These are phyloP conservation scores for Nycticorax nycticorax DNA, from an alignment of 2,113 vertebrate genomes.

Conservation along the genomic window DNA sequence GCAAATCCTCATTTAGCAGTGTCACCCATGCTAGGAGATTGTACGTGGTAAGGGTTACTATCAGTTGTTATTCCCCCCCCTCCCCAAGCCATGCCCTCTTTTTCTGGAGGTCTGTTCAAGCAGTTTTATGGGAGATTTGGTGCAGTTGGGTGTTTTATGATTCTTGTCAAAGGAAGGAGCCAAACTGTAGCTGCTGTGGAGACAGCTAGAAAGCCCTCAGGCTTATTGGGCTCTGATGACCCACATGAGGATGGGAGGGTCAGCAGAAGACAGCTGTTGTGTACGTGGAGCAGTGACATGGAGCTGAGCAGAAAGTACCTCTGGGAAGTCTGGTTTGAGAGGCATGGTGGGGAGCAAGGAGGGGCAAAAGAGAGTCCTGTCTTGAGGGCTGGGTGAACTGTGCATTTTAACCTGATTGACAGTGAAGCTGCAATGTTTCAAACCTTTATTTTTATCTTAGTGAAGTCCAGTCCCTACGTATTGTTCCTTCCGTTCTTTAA, in stretches of 20 bases:
- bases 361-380: neutral
- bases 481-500: neutral
- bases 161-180: neutral
- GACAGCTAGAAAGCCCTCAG: neutral
- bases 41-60: neutral
- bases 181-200: neutral
- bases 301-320: neutral
- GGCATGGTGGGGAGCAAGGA: neutral
- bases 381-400: neutral
- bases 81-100: neutral
- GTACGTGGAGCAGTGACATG: accelerated
- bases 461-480: neutral
- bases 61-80: neutral
- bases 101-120: neutral
- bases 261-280: neutral
- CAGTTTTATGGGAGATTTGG: neutral
- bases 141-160: neutral
- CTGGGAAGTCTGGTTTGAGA: neutral
- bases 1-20: neutral
- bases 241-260: neutral
- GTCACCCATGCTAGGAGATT: neutral
- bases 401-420: neutral
- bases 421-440: neutral
- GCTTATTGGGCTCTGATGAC: neutral
- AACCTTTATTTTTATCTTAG: neutral